These are phyloP conservation scores for Tapirus indicus DNA, from an alignment of 2,797 vertebrate genomes.

Conservation along the genomic window DNA sequence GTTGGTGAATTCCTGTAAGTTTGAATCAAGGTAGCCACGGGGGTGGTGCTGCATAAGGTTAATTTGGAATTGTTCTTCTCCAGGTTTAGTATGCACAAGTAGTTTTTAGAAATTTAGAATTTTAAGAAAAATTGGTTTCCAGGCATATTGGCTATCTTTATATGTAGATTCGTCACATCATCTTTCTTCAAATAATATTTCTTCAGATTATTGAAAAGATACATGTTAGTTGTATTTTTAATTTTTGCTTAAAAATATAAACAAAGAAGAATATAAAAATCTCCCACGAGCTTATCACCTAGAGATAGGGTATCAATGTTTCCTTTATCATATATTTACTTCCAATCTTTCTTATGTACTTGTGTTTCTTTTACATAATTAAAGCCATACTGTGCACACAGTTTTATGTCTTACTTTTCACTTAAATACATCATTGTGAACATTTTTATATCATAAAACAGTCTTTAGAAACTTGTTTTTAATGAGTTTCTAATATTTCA, in stretches of 20 bases:
- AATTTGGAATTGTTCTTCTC: neutral
- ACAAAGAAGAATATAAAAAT: slow-evolving; percentile 36
- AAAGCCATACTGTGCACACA: neutral
- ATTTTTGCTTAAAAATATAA: neutral
- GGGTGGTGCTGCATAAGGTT: neutral
- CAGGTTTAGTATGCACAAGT: neutral
- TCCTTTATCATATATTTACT: neutral
- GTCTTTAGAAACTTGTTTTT: slow-evolving; percentile 3
- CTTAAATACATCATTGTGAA: neutral
- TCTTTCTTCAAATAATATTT: slow-evolving; percentile 7
- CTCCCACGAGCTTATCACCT: neutral
- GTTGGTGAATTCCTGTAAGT: slow-evolving; percentile 61
- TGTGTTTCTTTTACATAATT: slow-evolving; percentile 1
- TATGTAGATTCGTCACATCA: neutral
- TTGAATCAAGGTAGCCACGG: slow-evolving; percentile 71
- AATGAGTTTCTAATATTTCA: neutral
- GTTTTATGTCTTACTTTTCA: neutral
- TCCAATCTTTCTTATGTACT: neutral
- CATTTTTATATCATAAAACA: slow-evolving; percentile 44
- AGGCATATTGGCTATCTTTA: neutral
- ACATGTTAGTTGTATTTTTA: neutral
- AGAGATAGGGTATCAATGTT: neutral
- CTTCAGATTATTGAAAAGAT: slow-evolving; percentile 1
- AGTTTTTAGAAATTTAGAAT: neutral
- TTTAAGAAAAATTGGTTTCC: neutral